A percentile compares a stretch with the other conserved stretches of the same genome.
phyloP scores from a whole-genome alignment of 1,140 invertebrate genomes.

The Drosophila ogumai region DNA sequence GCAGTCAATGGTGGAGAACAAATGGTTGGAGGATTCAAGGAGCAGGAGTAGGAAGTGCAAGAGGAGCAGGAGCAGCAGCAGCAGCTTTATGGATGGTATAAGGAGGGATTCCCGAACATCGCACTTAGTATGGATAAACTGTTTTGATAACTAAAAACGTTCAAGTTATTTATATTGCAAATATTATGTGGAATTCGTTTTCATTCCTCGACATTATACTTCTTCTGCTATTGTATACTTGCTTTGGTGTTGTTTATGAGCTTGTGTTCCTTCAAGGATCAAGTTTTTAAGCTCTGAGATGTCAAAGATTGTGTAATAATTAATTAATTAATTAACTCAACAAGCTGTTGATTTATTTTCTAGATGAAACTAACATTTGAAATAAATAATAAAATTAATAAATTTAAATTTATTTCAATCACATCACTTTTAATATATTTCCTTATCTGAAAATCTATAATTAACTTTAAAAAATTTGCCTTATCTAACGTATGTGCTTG shows the following conservation, averaged over 20 bases:
- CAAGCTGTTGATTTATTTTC: neutral
- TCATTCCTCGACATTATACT: neutral
- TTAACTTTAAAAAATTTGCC: neutral
- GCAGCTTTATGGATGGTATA: neutral
- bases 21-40: neutral
- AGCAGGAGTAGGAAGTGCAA: neutral
- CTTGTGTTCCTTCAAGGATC: neutral
- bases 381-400: too few relatives aligned
- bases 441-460: neutral
- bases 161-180: slow-evolving; percentile 76
- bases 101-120: neutral
- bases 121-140: slow-evolving; percentile 78
- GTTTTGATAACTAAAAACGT: slow-evolving; percentile 76
- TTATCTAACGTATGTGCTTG: too few relatives aligned
- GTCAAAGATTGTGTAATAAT: neutral
- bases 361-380: too few relatives aligned
- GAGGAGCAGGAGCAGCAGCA: neutral
- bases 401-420: neutral
- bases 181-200: slow-evolving; percentile 59
- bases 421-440: neutral
- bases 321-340: neutral
- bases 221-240: too few relatives aligned
- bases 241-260: slow-evolving; percentile 12
- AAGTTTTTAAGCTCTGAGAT: neutral
- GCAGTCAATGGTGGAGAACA: slow-evolving; percentile 21